A percentile compares a stretch with the other conserved stretches of the same genome.
Evolutionary conservation across 1,140 invertebrate species (phyloP).

Genomic region (Anastrepha obliqua): DNA sequence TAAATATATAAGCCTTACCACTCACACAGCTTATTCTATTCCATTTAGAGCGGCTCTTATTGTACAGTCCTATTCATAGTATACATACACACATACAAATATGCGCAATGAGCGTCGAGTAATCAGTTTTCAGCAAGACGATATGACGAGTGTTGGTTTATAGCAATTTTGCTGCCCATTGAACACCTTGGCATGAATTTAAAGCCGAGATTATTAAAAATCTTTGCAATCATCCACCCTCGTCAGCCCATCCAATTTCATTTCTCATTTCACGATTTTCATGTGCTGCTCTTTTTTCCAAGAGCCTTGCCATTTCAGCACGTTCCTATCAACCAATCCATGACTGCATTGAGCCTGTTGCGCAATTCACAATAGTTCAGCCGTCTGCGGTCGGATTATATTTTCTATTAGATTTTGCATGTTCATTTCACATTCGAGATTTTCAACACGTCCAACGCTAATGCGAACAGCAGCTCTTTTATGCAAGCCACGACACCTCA

Average conservation of each 20-base stretch:
- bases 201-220: conserved; percentile 25
- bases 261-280: neutral
- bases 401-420: conserved; percentile 43
- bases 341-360: conserved; percentile 44
- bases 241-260: conserved; percentile 1
- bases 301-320: neutral
- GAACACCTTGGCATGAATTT: neutral
- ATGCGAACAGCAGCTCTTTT: conserved; percentile 34
- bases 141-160: too few species aligned
- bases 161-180: too few species aligned
- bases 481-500: conserved; percentile 38
- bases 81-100: too few species aligned
- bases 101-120: too few species aligned
- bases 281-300: neutral
- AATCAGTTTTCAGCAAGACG: too few species aligned
- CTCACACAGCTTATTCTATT: too few species aligned
- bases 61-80: too few species aligned
- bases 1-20: too few species aligned
- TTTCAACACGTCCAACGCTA: conserved; percentile 46
- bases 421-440: conserved; percentile 37
- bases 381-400: conserved; percentile 49
- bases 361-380: conserved; percentile 23
- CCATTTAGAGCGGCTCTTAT: too few species aligned
- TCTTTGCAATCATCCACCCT: neutral
- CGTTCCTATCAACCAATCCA: conserved; percentile 10